Evolutionary conservation across 2,888 invertebrate genomes (phyloP).

Genomic region (Chironomus tentans): DNA sequence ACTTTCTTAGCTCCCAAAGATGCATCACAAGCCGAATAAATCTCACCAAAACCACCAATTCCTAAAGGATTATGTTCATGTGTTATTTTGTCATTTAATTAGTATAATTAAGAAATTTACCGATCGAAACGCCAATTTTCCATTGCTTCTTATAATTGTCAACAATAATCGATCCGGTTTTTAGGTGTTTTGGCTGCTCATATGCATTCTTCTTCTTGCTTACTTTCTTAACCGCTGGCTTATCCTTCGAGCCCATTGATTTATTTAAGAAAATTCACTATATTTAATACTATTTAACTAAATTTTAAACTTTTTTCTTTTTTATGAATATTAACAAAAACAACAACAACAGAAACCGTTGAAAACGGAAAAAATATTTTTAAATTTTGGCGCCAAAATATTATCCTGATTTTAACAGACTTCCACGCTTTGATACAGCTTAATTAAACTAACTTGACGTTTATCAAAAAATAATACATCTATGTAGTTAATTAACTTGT

Average conservation of each 20-base stretch:
- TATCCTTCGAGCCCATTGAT: constrained; percentile 4
- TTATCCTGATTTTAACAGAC: neutral
- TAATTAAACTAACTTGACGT: neutral
- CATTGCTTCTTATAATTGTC: constrained; percentile 73
- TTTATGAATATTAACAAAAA: neutral
- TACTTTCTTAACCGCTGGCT: neutral
- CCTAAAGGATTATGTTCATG: constrained; percentile 43
- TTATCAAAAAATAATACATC: neutral
- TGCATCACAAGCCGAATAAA: constrained; percentile 68
- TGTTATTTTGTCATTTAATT: no score
- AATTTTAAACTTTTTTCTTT: neutral
- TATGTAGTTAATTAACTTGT: no score
- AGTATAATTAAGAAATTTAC: no score
- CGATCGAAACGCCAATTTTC: constrained; percentile 74
- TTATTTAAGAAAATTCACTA: neutral
- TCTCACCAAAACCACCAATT: constrained; percentile 87
- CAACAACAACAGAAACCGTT: neutral
- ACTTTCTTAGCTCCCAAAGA: constrained; percentile 46
- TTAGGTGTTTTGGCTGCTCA: constrained; percentile 44
- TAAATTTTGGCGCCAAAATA: neutral
- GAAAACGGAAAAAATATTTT: neutral
- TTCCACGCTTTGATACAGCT: neutral
- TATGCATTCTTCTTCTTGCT: constrained; percentile 22
- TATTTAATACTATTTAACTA: neutral
- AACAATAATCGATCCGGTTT: constrained; percentile 61